Conservation (phyloP, 2,888 invertebrate genomes). For the Hypselothyrea guttata region DNA sequence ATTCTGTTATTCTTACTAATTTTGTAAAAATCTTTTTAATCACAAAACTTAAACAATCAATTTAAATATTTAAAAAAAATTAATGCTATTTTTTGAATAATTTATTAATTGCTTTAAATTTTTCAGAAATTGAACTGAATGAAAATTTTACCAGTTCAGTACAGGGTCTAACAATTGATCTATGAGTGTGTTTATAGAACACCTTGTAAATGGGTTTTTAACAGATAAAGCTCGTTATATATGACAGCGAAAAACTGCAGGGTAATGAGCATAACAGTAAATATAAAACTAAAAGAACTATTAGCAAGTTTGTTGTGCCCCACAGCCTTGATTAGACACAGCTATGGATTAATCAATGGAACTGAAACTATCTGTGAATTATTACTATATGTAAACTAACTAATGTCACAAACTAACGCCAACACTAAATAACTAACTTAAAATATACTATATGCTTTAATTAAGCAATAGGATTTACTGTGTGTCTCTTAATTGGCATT, state of each 20-base stretch:
- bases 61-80: too few relatives aligned
- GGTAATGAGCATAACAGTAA: background rate
- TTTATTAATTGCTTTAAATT: background rate
- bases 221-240: conserved; percentile 27
- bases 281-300: background rate
- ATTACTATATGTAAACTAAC: too few relatives aligned
- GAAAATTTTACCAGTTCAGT: background rate
- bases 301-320: conserved; percentile 1
- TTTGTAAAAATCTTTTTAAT: too few relatives aligned
- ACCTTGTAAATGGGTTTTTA: conserved; percentile 28
- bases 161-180: conserved; percentile 1
- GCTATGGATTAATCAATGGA: background rate
- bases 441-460: too few relatives aligned
- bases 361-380: too few relatives aligned
- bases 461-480: too few relatives aligned
- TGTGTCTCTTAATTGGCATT: conserved; percentile 2
- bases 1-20: too few relatives aligned
- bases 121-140: too few relatives aligned
- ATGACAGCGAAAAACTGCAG: background rate
- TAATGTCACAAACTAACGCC: too few relatives aligned
- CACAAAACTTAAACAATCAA: too few relatives aligned
- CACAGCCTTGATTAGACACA: conserved; percentile 4
- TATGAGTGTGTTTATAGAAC: conserved; percentile 32
- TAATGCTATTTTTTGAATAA: too few relatives aligned
- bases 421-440: too few relatives aligned